Evolutionary conservation across 1,140 invertebrate genomes (phyloP).

Genomic region (Cepaea nemoralis): DNA sequence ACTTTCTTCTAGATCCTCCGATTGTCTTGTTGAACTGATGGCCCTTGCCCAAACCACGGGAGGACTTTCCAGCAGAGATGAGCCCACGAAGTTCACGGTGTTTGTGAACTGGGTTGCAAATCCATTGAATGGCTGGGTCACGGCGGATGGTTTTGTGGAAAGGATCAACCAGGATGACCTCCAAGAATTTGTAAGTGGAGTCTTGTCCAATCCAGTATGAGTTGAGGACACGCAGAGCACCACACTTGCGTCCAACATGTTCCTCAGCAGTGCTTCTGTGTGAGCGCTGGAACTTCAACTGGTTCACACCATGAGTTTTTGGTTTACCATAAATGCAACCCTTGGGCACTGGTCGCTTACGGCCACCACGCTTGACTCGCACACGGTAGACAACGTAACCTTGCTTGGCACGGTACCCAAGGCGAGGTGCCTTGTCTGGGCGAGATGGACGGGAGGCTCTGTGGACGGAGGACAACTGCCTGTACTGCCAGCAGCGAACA

Average conservation of each 20-base stretch:
- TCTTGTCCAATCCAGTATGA: slow-evolving; percentile 99
- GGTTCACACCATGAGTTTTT: slow-evolving; percentile 98
- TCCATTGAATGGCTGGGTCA: slow-evolving; percentile 96
- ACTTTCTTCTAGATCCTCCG: slow-evolving; percentile 92
- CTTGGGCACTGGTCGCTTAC: slow-evolving; percentile 98
- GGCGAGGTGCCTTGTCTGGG: slow-evolving; percentile 96
- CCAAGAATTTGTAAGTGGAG: slow-evolving; percentile 98
- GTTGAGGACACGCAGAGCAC: slow-evolving; percentile 93
- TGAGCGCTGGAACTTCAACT: slow-evolving; percentile 94
- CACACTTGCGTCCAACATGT: slow-evolving; percentile 75
- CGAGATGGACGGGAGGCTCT: slow-evolving; percentile 94
- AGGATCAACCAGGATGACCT: slow-evolving; percentile 91
- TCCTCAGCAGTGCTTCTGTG: slow-evolving; percentile 98
- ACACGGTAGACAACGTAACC: slow-evolving; percentile 98
- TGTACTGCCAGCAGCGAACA: slow-evolving; percentile 97
- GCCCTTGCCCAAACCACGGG: slow-evolving; percentile 96
- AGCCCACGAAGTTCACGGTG: slow-evolving; percentile 98
- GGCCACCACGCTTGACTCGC: slow-evolving; percentile 95
- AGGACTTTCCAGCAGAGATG: slow-evolving; percentile 96
- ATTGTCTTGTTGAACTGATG: slow-evolving; percentile 94
- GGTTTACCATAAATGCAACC: slow-evolving; percentile 99
- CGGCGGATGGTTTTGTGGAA: slow-evolving; percentile 94
- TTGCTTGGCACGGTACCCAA: slow-evolving; percentile 98
- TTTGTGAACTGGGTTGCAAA: slow-evolving; percentile 96
- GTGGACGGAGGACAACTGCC: slow-evolving; percentile 95